Evolutionary conservation across 2,113 vertebrate species (phyloP), one percentile per base, ranked within the genome.

Genomic region (Hypocryptadius cinnamomeus): DNA sequence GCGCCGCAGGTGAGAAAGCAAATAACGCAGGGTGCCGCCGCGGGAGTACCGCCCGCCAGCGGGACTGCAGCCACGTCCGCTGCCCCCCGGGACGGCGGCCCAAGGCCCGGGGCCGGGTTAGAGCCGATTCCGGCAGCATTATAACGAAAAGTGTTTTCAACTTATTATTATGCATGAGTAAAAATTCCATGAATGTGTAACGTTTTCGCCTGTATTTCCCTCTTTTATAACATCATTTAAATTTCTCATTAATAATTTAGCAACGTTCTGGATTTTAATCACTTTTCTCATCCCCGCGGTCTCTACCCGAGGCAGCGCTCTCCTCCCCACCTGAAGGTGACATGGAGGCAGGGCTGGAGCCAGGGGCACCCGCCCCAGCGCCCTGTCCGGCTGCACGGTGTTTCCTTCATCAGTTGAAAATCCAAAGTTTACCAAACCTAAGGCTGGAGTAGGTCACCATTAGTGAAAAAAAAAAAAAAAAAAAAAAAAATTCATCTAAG

Each of bases 201-300:
- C 97, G 96, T 97, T 98, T 97, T 97, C 96, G 92, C 86, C 97
- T 71, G 72, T 96, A 97, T 96, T 97, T 92, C 93, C 90, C 93
- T 94, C 95, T 97, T 98, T 97, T 97, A 97, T 97, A 98, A 96
- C 95, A 97, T 97, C 97, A 97, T 97, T 98, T 98, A 97, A 98
- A 98, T 98, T 97, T 95, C 95, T 96, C 96, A 96, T 98, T 97
- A 98, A 98, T 97, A 97, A 98, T 98, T 97, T 96, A 97, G 96
- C 94, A 96, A 89, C 94, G 96, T 97, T 97, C 97, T 97, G 97
- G 97, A 86, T 97, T 97, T 97, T 98, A 98, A 97, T 98, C 97
- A 98, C 98, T 97, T 96, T 97, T 97, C 98, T 96, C 97, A 92
- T 98, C 97, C 85, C 93, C 87, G 90, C 86, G 91, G 96, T 91